Percentiles rank a stretch among this genome's conserved stretches.
Conservation (phyloP, 2,113 vertebrate genomes). For the Pelmatolapia mariae region DNA sequence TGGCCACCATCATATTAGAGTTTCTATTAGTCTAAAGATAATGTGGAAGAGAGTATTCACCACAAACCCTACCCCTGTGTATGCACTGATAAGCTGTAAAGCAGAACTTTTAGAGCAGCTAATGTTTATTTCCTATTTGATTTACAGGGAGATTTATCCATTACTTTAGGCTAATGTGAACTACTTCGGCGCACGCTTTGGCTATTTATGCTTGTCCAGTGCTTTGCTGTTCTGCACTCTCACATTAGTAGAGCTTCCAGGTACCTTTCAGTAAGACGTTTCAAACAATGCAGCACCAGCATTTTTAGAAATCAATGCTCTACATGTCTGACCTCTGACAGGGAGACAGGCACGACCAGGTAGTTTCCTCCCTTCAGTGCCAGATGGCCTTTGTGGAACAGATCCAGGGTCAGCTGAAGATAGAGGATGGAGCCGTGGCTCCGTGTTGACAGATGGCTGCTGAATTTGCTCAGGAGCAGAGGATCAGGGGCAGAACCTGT, state of each 20-base stretch:
- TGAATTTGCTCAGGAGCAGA: conserved; percentile 84
- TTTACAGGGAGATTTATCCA: background rate
- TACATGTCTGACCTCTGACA: conserved; percentile 77
- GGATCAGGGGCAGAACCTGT: conserved; percentile 86
- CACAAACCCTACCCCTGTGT: background rate
- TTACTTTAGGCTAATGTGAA: background rate
- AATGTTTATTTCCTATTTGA: background rate
- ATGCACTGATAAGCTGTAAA: background rate
- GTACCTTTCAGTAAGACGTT: background rate
- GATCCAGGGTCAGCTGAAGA: conserved; percentile 91
- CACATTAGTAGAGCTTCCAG: background rate
- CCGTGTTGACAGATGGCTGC: conserved; percentile 86
- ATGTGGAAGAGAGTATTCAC: background rate
- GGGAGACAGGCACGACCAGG: conserved; percentile 91
- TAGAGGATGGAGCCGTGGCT: conserved; percentile 96
- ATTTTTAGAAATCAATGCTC: background rate
- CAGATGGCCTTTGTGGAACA: conserved; percentile 91
- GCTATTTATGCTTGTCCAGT: background rate
- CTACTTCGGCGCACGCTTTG: background rate
- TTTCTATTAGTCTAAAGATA: background rate
- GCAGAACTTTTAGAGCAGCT: background rate
- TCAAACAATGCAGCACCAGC: background rate
- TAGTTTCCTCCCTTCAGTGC: conserved; percentile 94
- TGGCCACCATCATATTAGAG: background rate
- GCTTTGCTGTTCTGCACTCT: background rate